Evolutionary conservation across 2,797 vertebrate species (phyloP), one percentile per base, ranked within the genome.

Genomic region (Melopsittacus undulatus): DNA sequence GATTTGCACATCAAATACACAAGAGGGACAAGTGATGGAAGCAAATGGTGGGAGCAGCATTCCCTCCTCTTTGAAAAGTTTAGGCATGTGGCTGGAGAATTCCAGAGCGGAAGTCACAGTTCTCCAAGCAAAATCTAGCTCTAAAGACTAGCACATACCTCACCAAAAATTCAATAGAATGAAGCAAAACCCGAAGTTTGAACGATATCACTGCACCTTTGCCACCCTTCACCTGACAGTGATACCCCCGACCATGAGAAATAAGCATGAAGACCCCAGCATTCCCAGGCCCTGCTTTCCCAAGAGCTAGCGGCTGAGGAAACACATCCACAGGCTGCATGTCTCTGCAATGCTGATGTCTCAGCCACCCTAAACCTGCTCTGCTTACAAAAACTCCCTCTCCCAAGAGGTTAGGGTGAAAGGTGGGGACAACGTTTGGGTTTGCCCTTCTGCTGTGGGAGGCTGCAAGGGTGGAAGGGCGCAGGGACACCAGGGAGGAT

Each of bases 161-260:
- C 54, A 23, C 66, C 42, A 21, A n/a, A 52, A 59, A 59, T 7
- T 6, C 5, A 64, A 63, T 0, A 63, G 32, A 59, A 66, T 6
- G 73, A 69, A 73, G 7, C 34, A 8, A 54, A 48, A 40, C 36
- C 23, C 11, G 18, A 13, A n/a, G 26, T 79, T 2, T 26, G 62
- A 77, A 13, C 0, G 2, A 46, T 0, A 46, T 1, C 43, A 52
- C 29, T 15, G 4, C 2, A 43, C 2, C 46, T n/a, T 15, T 61
- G 38, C 9, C 26, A 12, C 22, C n/a, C 26, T 48, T 51, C 5
- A 2, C n/a, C 59, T 59, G 75, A 36, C 5, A 36, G 23, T 11
- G 34, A 59, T 26, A 59, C 34, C 23, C 57, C 4, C 36, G 57
- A 26, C 34, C 34, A 36, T 6, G 15, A 16, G 16, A 61, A 48